Conservation (phyloP, 1,140 invertebrate genomes). For the Ganaspis sp. region DNA sequence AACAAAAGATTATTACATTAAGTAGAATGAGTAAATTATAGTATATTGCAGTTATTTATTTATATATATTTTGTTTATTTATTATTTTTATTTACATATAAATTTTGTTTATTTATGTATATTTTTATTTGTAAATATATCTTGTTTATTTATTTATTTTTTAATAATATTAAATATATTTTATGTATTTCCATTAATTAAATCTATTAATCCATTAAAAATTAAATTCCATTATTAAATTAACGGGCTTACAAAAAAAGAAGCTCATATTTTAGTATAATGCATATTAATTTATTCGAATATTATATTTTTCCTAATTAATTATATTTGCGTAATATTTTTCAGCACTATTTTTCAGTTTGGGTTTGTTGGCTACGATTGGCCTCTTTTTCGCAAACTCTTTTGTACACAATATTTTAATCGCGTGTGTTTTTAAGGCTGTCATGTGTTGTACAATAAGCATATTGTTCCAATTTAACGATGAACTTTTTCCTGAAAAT, state of each 20-base stretch:
- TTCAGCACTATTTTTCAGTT: neutral
- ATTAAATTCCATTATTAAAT: too few species aligned
- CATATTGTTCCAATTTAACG: neutral
- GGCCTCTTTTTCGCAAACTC: neutral
- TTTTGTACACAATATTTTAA: neutral
- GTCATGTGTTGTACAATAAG: neutral
- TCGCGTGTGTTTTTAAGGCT: neutral
- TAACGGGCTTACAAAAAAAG: too few species aligned
- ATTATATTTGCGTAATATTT: neutral
- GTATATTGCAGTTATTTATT: neutral
- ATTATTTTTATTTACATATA: neutral
- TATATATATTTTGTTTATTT: neutral
- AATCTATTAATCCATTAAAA: too few species aligned
- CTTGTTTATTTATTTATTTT: too few species aligned
- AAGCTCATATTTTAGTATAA: too few species aligned
- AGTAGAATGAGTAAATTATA: too few species aligned
- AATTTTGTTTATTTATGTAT: too few species aligned
- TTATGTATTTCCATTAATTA: too few species aligned
- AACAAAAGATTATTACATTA: too few species aligned
- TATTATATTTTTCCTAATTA: neutral
- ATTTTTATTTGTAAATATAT: too few species aligned
- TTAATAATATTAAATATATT: too few species aligned
- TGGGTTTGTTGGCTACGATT: neutral
- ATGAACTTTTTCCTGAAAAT: neutral
- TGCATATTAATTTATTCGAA: too few species aligned